phyloP scores from a whole-genome alignment of 2,797 vertebrate genomes.

The Loriculus beryllinus region DNA sequence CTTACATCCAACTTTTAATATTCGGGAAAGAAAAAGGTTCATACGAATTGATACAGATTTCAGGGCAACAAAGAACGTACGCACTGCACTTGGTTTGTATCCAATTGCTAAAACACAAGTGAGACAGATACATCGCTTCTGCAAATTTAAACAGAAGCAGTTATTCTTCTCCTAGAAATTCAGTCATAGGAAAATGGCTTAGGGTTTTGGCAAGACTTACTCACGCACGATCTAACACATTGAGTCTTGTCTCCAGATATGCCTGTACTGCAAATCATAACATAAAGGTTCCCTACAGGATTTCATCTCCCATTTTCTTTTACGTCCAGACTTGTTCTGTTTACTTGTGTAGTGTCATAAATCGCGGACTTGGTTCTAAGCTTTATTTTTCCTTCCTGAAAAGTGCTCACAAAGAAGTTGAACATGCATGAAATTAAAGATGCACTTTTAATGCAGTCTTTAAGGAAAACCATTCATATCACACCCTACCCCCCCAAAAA shows the following conservation, averaged over 20 bases:
- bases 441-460: fast-evolving
- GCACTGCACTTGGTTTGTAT: background rate
- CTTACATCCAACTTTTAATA: background rate
- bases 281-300: background rate
- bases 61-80: background rate
- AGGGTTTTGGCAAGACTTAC: background rate
- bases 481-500: background rate
- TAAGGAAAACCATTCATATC: background rate
- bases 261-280: background rate
- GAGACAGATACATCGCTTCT: background rate
- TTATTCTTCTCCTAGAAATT: background rate
- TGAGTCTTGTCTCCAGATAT: background rate
- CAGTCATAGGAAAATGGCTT: background rate
- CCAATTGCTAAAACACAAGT: background rate
- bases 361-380: fast-evolving
- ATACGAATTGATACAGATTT: fast-evolving
- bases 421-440: background rate
- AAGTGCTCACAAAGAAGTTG: background rate
- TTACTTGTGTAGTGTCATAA: background rate
- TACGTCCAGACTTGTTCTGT: background rate
- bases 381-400: background rate
- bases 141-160: background rate
- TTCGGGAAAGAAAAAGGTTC: background rate
- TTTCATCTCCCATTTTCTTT: background rate
- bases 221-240: background rate